These are phyloP conservation scores for Agelastica alni DNA, from an alignment of 2,888 invertebrate genomes.

Conservation along the genomic window DNA sequence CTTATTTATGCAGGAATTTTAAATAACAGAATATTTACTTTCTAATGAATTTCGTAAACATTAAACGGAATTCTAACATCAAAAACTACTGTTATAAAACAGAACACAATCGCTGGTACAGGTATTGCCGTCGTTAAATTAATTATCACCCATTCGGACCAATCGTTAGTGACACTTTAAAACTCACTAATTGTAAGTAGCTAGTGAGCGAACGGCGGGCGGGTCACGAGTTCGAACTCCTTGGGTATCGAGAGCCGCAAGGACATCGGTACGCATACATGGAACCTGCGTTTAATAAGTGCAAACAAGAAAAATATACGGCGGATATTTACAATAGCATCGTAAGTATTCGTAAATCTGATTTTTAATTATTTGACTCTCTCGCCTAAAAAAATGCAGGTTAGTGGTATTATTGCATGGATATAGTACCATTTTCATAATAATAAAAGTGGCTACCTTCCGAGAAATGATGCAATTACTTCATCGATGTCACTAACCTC, in stretches of 20 bases:
- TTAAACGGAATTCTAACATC: not conserved
- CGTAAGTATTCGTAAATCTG: too few relatives aligned
- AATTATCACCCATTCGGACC: constrained; percentile 30
- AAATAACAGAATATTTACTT: too few relatives aligned
- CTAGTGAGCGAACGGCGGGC: constrained; percentile 1
- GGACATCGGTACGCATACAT: constrained; percentile 35
- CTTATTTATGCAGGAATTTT: too few relatives aligned
- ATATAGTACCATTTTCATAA: too few relatives aligned
- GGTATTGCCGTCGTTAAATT: constrained; percentile 25
- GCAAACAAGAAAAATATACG: too few relatives aligned
- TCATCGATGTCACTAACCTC: constrained; percentile 40
- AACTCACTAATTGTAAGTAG: not conserved
- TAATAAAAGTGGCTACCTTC: too few relatives aligned
- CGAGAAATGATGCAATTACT: constrained; percentile 18
- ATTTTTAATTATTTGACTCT: too few relatives aligned
- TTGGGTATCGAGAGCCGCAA: constrained; percentile 36
- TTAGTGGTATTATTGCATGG: too few relatives aligned
- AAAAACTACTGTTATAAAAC: constrained; percentile 1
- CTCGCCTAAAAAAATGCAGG: too few relatives aligned
- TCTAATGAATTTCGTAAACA: not conserved
- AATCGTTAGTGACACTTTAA: constrained; percentile 6
- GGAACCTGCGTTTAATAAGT: constrained; percentile 10
- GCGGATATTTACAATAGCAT: too few relatives aligned
- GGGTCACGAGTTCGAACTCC: constrained; percentile 28
- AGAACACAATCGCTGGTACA: not conserved